These are phyloP conservation scores for Aplocera efformata DNA, from an alignment of 2,888 invertebrate species.

Conservation along the genomic window DNA sequence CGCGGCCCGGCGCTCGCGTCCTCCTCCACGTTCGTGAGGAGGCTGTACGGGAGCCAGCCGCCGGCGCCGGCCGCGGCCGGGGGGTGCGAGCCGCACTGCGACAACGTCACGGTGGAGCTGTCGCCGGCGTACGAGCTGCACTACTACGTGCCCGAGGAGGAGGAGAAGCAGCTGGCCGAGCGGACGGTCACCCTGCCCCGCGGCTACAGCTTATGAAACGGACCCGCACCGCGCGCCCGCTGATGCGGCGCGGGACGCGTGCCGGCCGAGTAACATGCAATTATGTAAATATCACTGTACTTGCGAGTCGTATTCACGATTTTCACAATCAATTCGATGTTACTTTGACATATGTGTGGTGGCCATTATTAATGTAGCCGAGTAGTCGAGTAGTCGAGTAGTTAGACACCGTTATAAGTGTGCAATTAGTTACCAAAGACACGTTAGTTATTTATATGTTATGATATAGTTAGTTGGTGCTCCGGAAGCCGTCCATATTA, in stretches of 20 bases:
- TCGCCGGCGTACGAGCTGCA: conserved; percentile 69
- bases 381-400: conserved; percentile 4
- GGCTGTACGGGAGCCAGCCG: conserved; percentile 37
- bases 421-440: conserved; percentile 14
- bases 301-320: conserved; percentile 1
- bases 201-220: conserved; percentile 42
- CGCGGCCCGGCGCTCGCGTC: conserved; percentile 46
- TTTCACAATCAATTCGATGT: conserved; percentile 1
- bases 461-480: too few relatives aligned
- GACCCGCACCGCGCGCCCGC: conserved; percentile 1
- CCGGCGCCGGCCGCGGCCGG: conserved; percentile 20
- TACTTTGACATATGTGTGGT: conserved; percentile 3
- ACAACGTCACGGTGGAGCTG: conserved; percentile 50
- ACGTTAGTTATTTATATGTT: not conserved
- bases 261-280: conserved; percentile 8
- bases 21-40: conserved; percentile 55
- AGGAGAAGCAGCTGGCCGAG: conserved; percentile 47
- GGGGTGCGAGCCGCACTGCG: conserved; percentile 50
- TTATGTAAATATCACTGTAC: conserved; percentile 19
- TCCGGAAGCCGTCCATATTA: not conserved
- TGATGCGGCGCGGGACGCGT: conserved; percentile 11
- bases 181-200: conserved; percentile 32
- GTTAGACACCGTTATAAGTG: not conserved
- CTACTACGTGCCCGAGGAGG: conserved; percentile 69
- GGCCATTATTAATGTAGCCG: conserved; percentile 12